Base-by-base conservation (phyloP, 2,888 invertebrate genomes). In the Fabriciana adippe region DNA sequence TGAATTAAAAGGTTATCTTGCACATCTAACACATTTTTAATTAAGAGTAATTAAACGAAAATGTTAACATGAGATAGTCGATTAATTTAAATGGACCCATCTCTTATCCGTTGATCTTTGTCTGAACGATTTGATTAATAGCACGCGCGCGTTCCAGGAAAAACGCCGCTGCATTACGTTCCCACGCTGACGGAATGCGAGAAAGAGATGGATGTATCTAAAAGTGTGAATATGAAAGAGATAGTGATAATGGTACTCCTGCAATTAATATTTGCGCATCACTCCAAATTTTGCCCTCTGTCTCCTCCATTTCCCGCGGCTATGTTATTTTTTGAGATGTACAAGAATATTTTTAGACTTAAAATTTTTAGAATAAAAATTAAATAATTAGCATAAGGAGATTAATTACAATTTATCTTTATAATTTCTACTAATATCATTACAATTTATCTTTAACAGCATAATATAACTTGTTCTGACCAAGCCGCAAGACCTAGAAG, bases 131-230 rank as follows among this genome's bases (percentile, higher is more conserved):
- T 87, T 88, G 87, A 88, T 89, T 83, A 84, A 88, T 84, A 83
- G 85, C 83, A 76, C 75, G 83, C 78, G 81, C 81, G 81, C 81
- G 84, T 91, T 90, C 91, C 89, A 76, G 86, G 90, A 92, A 90
- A 78, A 73, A 68, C 75, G 79, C 81, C 71, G 75, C 78, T 80
- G 81, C 87, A 85, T 86, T 87, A 79, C 79, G 82, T 91, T 92
- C 92, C 90, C 92, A 91, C 91, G 90, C 26, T 83, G 83, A 80
- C 79, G 77, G 85, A 83, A 87, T 85, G 86, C 79, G 75, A 82
- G 78, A 73, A 53, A 76, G 77, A 78, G 81, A 81, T 75, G 74
- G 70, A 75, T 76, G 71, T 78, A 76, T 71, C 70, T 72, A 73
- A 75, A 72, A 68, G 70, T 51, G 64, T 70, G 64, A 41, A 68